phyloP scores from a whole-genome alignment of 2,888 invertebrate species.

The Polia nebulosa region DNA sequence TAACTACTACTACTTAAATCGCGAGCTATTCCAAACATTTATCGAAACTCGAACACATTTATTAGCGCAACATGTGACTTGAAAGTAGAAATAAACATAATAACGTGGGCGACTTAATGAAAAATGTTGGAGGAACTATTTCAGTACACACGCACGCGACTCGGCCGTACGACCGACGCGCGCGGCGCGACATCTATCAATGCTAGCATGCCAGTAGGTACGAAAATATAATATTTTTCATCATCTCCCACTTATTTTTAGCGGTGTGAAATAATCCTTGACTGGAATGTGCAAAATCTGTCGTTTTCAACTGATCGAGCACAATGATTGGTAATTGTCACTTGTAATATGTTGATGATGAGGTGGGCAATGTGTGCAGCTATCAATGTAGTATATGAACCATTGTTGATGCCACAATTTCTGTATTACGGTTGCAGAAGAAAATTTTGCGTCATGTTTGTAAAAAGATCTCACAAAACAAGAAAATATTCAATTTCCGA shows the following conservation, averaged over 20 bases:
- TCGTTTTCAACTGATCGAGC: conserved; percentile 14
- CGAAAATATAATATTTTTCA: conserved; percentile 59
- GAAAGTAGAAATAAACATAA: conserved; percentile 57
- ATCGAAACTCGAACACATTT: conserved; percentile 31
- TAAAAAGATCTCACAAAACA: background rate
- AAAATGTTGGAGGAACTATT: conserved; percentile 58
- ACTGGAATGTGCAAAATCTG: conserved; percentile 9
- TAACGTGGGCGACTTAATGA: conserved; percentile 58
- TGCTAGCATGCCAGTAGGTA: no score
- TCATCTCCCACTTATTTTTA: conserved; percentile 54
- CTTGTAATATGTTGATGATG: background rate
- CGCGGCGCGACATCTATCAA: conserved; percentile 56
- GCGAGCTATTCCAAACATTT: background rate
- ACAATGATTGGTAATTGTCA: background rate
- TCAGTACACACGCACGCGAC: conserved; percentile 45
- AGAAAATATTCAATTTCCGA: background rate
- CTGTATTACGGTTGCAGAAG: background rate
- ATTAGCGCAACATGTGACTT: conserved; percentile 38
- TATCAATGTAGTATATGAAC: background rate
- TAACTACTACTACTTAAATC: no score
- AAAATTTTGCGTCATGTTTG: background rate
- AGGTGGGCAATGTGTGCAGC: background rate
- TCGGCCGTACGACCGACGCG: conserved; percentile 19
- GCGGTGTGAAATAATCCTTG: conserved; percentile 35
- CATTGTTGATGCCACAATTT: background rate